Evolutionary conservation across 1,140 invertebrate genomes (phyloP).

Genomic region (Bombus waltoni): DNA sequence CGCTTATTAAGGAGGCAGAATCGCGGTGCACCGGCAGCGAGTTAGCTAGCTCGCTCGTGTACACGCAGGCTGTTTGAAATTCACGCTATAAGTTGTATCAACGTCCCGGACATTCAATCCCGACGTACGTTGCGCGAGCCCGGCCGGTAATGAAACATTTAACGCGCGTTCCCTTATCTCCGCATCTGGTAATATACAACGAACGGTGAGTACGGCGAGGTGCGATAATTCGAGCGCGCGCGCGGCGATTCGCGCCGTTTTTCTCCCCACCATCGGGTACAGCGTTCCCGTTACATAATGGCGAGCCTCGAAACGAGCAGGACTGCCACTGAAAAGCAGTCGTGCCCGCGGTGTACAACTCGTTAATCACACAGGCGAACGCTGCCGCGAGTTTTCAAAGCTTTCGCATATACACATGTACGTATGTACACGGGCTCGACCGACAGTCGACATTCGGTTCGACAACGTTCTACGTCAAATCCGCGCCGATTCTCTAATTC

Average conservation of each 20-base stretch:
- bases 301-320: not conserved
- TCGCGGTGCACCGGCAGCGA: not conserved
- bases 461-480: slow-evolving; percentile 3
- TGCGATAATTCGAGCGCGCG: slow-evolving; percentile 44
- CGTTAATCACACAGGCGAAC: slow-evolving; percentile 51
- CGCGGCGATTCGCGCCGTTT: slow-evolving; percentile 26
- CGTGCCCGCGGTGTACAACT: slow-evolving; percentile 9
- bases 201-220: slow-evolving; percentile 27
- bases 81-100: slow-evolving; percentile 27
- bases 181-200: slow-evolving; percentile 55
- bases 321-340: slow-evolving; percentile 12
- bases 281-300: slow-evolving; percentile 22
- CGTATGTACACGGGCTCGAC: not conserved
- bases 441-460: slow-evolving; percentile 22
- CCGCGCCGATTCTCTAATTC: slow-evolving; percentile 35
- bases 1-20: slow-evolving; percentile 16
- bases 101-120: slow-evolving; percentile 39
- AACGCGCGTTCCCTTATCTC: slow-evolving; percentile 47
- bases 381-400: slow-evolving; percentile 30
- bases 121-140: slow-evolving; percentile 5
- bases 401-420: not conserved
- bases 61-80: not conserved
- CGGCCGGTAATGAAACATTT: slow-evolving; percentile 46
- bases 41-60: not conserved
- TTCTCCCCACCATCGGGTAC: not conserved